These are phyloP conservation scores for Epicampocera succincta DNA, from an alignment of 2,888 invertebrate species.

Conservation along the genomic window DNA sequence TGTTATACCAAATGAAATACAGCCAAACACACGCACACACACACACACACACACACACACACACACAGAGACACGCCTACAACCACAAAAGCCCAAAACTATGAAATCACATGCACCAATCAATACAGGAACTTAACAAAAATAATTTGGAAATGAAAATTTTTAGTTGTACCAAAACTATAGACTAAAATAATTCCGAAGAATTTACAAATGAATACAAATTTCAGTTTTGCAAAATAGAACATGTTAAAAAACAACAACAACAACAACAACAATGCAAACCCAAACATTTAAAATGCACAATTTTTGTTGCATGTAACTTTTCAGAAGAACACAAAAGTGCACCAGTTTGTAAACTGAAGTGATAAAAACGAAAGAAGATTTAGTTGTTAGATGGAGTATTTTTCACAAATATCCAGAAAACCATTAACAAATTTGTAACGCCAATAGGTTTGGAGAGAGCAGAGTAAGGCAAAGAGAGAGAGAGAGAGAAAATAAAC, in stretches of 20 bases:
- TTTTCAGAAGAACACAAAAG: neutral
- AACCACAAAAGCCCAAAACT: neutral
- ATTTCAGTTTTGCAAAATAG: neutral
- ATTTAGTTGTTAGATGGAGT: neutral
- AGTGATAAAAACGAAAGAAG: neutral
- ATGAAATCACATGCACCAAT: too few relatives aligned
- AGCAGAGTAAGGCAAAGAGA: too few relatives aligned
- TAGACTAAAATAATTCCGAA: slow-evolving; percentile 45
- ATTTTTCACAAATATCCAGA: neutral
- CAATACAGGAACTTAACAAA: slow-evolving; percentile 17
- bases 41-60: neutral
- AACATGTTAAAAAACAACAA: neutral
- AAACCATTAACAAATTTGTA: slow-evolving; percentile 17
- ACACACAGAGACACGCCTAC: neutral
- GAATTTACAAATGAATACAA: slow-evolving; percentile 38
- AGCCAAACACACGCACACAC: neutral
- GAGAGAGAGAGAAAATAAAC: too few relatives aligned
- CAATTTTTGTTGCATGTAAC: neutral
- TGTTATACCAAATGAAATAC: slow-evolving; percentile 41
- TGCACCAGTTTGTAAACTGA: neutral
- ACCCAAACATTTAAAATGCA: slow-evolving; percentile 21
- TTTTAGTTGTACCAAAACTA: slow-evolving; percentile 26
- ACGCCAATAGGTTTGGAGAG: neutral
- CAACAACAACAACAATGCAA: slow-evolving; percentile 8
- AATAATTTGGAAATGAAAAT: slow-evolving; percentile 49